A percentile compares a stretch with the other conserved stretches of the same genome.
Conservation (phyloP, 2,888 invertebrate genomes). For the Cephonodes hylas region DNA sequence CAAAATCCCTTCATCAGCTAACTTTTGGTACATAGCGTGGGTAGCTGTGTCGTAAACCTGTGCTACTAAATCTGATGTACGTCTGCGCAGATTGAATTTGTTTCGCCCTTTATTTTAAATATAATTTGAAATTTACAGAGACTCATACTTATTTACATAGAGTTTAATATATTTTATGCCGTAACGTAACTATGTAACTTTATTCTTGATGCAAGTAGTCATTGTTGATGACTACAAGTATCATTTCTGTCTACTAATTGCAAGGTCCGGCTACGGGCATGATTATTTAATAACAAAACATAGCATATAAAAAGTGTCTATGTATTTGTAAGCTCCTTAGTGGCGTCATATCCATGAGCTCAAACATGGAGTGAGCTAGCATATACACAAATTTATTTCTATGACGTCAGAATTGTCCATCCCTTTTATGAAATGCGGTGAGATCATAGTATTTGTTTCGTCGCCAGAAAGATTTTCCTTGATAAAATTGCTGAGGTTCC, state of each 20-base stretch:
- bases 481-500: neutral
- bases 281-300: neutral
- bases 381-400: neutral
- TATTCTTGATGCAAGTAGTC: too few species aligned
- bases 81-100: neutral
- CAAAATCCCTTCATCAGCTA: neutral
- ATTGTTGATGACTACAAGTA: too few species aligned
- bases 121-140: neutral
- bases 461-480: neutral
- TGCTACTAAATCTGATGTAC: neutral
- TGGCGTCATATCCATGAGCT: neutral
- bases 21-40: neutral
- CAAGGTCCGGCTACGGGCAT: too few species aligned
- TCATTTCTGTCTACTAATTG: too few species aligned
- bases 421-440: neutral
- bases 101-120: neutral
- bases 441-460: neutral
- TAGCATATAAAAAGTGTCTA: neutral
- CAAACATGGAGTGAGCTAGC: neutral
- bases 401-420: neutral
- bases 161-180: neutral
- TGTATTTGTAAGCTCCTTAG: neutral
- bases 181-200: too few species aligned
- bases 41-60: neutral
- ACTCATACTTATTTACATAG: neutral